phyloP scores from a whole-genome alignment of 2,888 invertebrate species.

The Liopterus haemorrhoidalis region DNA sequence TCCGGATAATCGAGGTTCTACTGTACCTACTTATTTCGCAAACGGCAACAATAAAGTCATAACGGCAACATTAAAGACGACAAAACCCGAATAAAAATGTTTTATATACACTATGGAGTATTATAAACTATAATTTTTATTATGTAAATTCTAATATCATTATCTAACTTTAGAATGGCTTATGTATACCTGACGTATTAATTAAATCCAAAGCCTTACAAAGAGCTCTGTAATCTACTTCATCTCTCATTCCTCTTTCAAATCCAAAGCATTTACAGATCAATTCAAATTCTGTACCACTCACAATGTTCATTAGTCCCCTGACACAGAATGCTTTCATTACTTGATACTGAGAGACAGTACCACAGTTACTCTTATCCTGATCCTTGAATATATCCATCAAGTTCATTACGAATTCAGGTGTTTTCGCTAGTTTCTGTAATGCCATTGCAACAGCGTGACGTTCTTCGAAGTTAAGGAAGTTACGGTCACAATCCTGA shows the following conservation, averaged over 20 bases:
- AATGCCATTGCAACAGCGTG: slow-evolving; percentile 57
- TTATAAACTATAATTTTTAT: too few relatives aligned
- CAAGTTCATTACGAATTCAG: slow-evolving; percentile 63
- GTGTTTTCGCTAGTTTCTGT: slow-evolving; percentile 60
- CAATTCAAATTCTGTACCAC: slow-evolving; percentile 61
- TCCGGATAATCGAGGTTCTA: too few relatives aligned
- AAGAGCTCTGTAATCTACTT: slow-evolving; percentile 68
- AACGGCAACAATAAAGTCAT: too few relatives aligned
- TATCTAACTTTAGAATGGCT: slow-evolving; percentile 45
- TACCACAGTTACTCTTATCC: slow-evolving; percentile 62
- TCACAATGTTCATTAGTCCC: slow-evolving; percentile 58
- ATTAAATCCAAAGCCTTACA: slow-evolving; percentile 61
- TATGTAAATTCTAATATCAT: too few relatives aligned
- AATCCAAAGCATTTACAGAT: slow-evolving; percentile 69
- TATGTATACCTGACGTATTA: slow-evolving; percentile 52
- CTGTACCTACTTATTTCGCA: too few relatives aligned
- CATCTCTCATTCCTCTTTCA: slow-evolving; percentile 53
- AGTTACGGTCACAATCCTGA: slow-evolving; percentile 55
- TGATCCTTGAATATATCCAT: slow-evolving; percentile 67
- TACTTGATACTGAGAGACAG: slow-evolving; percentile 58
- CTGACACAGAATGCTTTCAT: slow-evolving; percentile 60
- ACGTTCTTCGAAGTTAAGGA: slow-evolving; percentile 71
- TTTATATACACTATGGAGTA: too few relatives aligned
- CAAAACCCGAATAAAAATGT: too few relatives aligned
- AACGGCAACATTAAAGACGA: too few relatives aligned